Percentiles rank a stretch among this genome's conserved stretches.
Evolutionary conservation across 2,797 vertebrate species (phyloP).

Genomic region (Remorina albescens): DNA sequence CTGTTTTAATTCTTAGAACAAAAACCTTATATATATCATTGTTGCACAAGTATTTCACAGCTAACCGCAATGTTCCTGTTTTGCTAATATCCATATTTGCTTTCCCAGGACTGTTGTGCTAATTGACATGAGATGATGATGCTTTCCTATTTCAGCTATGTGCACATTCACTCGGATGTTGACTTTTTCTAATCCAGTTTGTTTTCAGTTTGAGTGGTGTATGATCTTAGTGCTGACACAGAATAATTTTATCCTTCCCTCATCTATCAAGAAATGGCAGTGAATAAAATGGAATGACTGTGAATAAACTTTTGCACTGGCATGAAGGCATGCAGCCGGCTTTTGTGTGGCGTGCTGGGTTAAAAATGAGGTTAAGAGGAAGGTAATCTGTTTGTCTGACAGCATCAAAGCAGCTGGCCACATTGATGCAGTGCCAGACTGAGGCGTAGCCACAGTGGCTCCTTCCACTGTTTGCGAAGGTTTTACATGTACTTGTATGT

Average conservation of each 20-base stretch:
- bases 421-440: slow-evolving; percentile 57
- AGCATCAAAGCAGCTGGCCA: slow-evolving; percentile 69
- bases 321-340: slow-evolving; percentile 51
- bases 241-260: slow-evolving; percentile 59
- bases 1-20: slow-evolving; percentile 1
- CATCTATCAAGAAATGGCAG: slow-evolving; percentile 46
- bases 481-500: slow-evolving; percentile 50
- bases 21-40: too few relatives aligned
- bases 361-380: slow-evolving; percentile 75
- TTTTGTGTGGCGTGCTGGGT: slow-evolving; percentile 69
- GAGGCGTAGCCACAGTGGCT: slow-evolving; percentile 55
- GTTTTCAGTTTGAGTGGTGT: slow-evolving; percentile 42
- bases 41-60: too few relatives aligned
- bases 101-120: slow-evolving; percentile 65
- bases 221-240: slow-evolving; percentile 54
- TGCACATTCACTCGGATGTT: slow-evolving; percentile 52
- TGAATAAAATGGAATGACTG: slow-evolving; percentile 72
- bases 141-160: slow-evolving; percentile 45
- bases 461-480: slow-evolving; percentile 61
- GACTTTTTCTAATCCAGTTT: slow-evolving; percentile 63
- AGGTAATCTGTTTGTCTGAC: slow-evolving; percentile 74
- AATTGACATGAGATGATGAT: slow-evolving; percentile 65
- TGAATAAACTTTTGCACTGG: slow-evolving; percentile 70
- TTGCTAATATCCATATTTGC: slow-evolving; percentile 64
- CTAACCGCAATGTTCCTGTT: too few relatives aligned